phyloP scores from a whole-genome alignment of 2,888 invertebrate species.

The Venustoraphidia nigricollis region DNA sequence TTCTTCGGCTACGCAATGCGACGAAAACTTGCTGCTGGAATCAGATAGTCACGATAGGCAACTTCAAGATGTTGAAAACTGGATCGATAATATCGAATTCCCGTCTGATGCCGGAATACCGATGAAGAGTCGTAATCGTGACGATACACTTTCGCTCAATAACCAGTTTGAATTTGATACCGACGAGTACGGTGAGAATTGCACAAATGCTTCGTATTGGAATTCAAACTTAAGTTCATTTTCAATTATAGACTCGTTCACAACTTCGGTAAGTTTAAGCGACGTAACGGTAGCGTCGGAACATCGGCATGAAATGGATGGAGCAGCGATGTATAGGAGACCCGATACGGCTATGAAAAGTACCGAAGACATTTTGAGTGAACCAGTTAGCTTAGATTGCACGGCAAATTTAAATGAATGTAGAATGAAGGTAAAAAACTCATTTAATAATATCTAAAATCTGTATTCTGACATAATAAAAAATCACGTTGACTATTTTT shows the following conservation, averaged over 20 bases:
- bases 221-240: no score
- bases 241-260: no score
- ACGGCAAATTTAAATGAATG: background rate
- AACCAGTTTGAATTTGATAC: conserved; percentile 1
- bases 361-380: background rate
- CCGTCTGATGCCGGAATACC: no score
- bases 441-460: no score
- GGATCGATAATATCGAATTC: conserved; percentile 25
- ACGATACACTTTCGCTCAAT: conserved; percentile 8
- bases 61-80: conserved; percentile 25
- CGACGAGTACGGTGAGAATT: conserved; percentile 9
- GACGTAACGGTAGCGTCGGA: conserved; percentile 6
- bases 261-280: conserved; percentile 5
- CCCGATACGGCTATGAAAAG: conserved; percentile 1
- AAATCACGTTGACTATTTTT: no score
- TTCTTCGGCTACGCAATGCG: conserved; percentile 21
- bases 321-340: background rate
- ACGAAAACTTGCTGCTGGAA: conserved; percentile 24
- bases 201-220: background rate
- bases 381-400: background rate
- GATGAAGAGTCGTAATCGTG: no score
- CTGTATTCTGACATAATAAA: no score
- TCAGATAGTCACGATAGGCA: conserved; percentile 22
- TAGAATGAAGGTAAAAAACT: background rate
- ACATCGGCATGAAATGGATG: background rate